Evolutionary conservation across 2,113 vertebrate species (phyloP), one percentile per base, ranked within the genome.

Genomic region (Lepisosteus osseus): DNA sequence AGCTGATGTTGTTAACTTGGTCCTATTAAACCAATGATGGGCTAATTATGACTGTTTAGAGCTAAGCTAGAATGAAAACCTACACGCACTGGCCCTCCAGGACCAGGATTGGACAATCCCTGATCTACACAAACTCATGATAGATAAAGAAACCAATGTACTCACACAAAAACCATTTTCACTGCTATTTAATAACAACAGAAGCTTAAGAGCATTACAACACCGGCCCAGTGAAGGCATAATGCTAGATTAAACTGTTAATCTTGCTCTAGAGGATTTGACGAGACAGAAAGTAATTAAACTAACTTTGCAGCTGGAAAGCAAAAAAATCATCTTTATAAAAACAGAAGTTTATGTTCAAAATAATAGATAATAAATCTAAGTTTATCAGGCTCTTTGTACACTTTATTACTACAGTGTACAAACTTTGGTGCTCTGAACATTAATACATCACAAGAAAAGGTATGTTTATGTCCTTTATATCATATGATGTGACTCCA

Each of bases 201-300:
- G n/a, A 64, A 29, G 14, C 62, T 64, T 64, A 15, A 64, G 40
- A 17, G 3, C 62, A 64, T 29, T 64, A 64, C 62, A 15, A 64
- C 62, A 13, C 7, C 3, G 62, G 2, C 62, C 62, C 17, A 8
- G 3, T 40, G 62, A 64, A 64, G 40, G 40, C 62, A 15, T 64
- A 64, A 64, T 64, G 62, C 62, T 29, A 3, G 62, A 64, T 64
- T 64, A 64, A 64, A 64, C 40, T 64, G 62, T 64, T 64, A 17
- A 64, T 64, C 62, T 42, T 64, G 62, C 40, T 64, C 41, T 17
- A 8, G 62, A 64, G 62, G 62, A 64, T 64, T 64, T 64, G 62
- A 17, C 62, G 2, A 12, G 62, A 64, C 17, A 29, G 14, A 15
- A 29, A 29, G 62, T 64, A 64, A 29, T 64, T 29, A 64, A 42